Percentiles rank a stretch among this genome's conserved stretches.
phyloP scores from a whole-genome alignment of 2,113 vertebrate genomes.

The Periophthalmodon schlosseri region DNA sequence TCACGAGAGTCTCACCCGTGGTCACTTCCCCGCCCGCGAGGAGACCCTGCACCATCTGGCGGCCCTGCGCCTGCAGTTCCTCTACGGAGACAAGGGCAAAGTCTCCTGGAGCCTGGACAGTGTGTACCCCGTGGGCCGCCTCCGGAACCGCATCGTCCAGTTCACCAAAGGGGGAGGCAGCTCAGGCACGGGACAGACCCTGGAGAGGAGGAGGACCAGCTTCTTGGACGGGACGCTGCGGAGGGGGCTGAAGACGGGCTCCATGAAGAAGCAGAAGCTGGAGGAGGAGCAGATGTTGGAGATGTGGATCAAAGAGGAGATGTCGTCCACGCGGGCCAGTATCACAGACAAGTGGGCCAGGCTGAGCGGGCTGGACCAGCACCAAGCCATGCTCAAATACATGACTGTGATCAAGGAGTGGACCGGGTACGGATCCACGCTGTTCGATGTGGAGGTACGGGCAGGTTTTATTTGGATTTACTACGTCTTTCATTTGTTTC shows the following conservation, averaged over 20 bases:
- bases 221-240: conserved; percentile 89
- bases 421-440: conserved; percentile 90
- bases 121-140: conserved; percentile 86
- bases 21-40: conserved; percentile 88
- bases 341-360: conserved; percentile 88
- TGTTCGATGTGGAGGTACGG: conserved; percentile 91
- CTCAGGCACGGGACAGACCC: conserved; percentile 72
- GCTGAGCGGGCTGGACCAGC: conserved; percentile 84
- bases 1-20: conserved; percentile 88
- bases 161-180: conserved; percentile 82
- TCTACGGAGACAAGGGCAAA: conserved; percentile 83
- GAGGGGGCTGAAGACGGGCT: conserved; percentile 87
- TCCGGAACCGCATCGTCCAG: conserved; percentile 86
- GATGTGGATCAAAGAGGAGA: conserved; percentile 95
- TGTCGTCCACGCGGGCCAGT: conserved; percentile 86
- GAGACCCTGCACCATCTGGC: conserved; percentile 90
- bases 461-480: background rate
- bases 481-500: too few relatives aligned
- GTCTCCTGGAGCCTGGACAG: conserved; percentile 83
- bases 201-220: conserved; percentile 87
- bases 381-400: conserved; percentile 92
- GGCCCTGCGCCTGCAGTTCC: conserved; percentile 86
- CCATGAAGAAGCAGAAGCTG: conserved; percentile 88
- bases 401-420: conserved; percentile 91
- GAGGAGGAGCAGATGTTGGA: conserved; percentile 95